Evolutionary conservation across 2,113 vertebrate genomes (phyloP), one percentile per base, ranked within the genome.

Genomic region (Microcebus ravelobensis): DNA sequence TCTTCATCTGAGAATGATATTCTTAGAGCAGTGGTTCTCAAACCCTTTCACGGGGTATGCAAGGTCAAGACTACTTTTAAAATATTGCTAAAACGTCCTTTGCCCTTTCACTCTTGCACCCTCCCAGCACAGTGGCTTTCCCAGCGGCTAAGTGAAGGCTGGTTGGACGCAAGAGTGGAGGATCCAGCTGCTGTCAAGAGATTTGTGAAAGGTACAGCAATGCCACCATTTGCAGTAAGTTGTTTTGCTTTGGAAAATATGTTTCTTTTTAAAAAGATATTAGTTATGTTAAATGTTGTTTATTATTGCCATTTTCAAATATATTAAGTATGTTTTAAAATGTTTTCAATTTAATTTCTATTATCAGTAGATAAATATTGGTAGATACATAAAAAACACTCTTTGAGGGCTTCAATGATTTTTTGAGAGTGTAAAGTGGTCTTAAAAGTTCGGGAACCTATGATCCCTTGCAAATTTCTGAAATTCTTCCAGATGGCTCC

Each of bases 171-270:
- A 42, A 13, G 11, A 29, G 36, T 29, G 27, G 18, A 68, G 68
- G 61, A 31, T 0, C 8, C 1, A 1, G 57, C 42, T n/a, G 13
- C 20, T 6, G 39, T 48, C 27, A 23, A 50, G 79, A 29, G 71
- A 57, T 57, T 34, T 36, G 11, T 34, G 1, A 67, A 59, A 76
- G 5, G 52, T 36, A 20, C 10, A 48, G 15, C 12, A 8, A 36
- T 0, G 20, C 9, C 34, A 29, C 63, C 70, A 39, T 63, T 82
- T 42, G 87, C 48, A n/a, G n/a, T 6, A 67, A 14, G 4, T 39
- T 27, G 27, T 73, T 61, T 70, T 84, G 45, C 73, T 92, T 95
- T 57, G 52, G 39, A 90, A 95, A 93, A 87, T 76, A 65, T 55
- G 59, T 18, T 89, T 68, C 87, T 86, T 87, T 93, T 34, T 57